Conservation (phyloP, 2,113 vertebrate species). For the Neodontobutis hainanensis region DNA sequence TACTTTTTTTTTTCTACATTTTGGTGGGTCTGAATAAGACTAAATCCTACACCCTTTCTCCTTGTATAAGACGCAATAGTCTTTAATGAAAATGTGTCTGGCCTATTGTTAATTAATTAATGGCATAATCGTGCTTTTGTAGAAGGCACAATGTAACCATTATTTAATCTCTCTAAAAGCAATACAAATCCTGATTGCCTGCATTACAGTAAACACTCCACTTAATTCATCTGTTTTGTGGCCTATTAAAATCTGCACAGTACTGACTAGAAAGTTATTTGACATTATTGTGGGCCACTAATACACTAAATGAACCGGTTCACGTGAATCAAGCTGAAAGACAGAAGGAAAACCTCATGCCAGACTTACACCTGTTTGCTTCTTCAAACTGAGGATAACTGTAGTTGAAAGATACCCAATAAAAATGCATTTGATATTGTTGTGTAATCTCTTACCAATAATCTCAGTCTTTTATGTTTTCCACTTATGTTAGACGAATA, state of each 20-base stretch:
- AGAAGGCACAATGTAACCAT: conserved; percentile 21
- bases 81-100: conserved; percentile 3
- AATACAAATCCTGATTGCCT: conserved; percentile 30
- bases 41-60: not conserved
- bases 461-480: too few relatives aligned
- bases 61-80: not conserved
- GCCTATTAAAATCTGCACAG: not conserved
- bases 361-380: too few relatives aligned
- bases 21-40: not conserved
- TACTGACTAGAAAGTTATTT: not conserved
- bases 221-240: conserved; percentile 16
- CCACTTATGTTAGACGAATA: too few relatives aligned
- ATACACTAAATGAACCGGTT: not conserved
- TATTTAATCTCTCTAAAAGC: conserved; percentile 32
- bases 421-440: not conserved
- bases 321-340: not conserved
- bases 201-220: conserved; percentile 36
- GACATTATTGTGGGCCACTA: not conserved
- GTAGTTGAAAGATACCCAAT: too few relatives aligned
- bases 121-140: conserved; percentile 3
- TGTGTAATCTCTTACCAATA: too few relatives aligned
- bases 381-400: too few relatives aligned
- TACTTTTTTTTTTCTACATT: not conserved
- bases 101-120: conserved; percentile 10
- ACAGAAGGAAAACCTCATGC: too few relatives aligned